Conservation (phyloP, 2,888 invertebrate species). For the Cordylochernes scorpioides region DNA sequence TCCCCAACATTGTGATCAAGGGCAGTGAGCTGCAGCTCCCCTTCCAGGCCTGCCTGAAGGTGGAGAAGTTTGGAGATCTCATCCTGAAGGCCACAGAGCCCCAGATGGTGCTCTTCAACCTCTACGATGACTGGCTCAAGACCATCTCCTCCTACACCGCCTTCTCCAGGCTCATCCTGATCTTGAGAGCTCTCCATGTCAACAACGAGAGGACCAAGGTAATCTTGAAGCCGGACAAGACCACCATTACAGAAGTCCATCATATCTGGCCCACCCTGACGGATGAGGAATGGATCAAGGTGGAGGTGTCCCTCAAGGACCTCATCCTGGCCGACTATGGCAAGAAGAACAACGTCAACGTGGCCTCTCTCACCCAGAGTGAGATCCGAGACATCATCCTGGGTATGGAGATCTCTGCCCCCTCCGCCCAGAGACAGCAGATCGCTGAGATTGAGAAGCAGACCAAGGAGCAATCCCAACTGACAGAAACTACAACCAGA, state of each 20-base stretch:
- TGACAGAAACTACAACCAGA: conserved; percentile 90
- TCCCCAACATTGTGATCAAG: conserved; percentile 99
- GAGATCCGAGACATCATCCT: conserved; percentile 97
- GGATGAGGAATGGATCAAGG: conserved; percentile 99
- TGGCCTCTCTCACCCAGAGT: conserved; percentile 91
- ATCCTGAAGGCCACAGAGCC: conserved; percentile 97
- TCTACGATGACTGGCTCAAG: conserved; percentile 98
- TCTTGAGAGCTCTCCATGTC: conserved; percentile 83
- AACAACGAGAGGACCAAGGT: conserved; percentile 98
- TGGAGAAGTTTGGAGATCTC: conserved; percentile 96
- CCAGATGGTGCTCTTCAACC: conserved; percentile 96
- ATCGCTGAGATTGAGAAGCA: conserved; percentile 99
- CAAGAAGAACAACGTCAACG: conserved; percentile 98
- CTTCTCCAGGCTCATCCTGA: conserved; percentile 84
- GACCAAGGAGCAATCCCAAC: conserved; percentile 90
- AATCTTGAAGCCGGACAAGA: conserved; percentile 91
- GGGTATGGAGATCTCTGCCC: conserved; percentile 98
- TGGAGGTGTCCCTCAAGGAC: conserved; percentile 91
- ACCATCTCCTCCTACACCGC: conserved; percentile 96
- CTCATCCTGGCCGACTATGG: conserved; percentile 95
- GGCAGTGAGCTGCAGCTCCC: conserved; percentile 93
- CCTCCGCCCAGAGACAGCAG: conserved; percentile 92
- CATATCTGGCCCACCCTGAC: conserved; percentile 96
- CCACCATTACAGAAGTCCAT: conserved; percentile 92
- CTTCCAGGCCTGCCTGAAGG: conserved; percentile 93